phyloP scores from a whole-genome alignment of 2,888 invertebrate species.

The Macrophya alboannulata region DNA sequence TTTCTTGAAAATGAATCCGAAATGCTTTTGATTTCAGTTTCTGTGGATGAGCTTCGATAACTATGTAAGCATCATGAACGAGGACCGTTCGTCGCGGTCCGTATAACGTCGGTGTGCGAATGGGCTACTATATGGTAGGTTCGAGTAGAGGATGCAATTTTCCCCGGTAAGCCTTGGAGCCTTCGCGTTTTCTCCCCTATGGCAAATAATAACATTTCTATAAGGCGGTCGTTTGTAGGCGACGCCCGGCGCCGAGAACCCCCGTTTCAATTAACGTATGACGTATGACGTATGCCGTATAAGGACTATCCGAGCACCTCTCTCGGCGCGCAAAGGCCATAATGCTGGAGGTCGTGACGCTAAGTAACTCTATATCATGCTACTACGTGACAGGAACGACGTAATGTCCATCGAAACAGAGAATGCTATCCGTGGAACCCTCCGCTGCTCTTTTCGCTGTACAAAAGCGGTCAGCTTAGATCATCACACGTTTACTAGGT shows the following conservation, averaged over 20 bases:
- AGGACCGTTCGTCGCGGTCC: slow-evolving; percentile 21
- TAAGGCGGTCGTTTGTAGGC: slow-evolving; percentile 80
- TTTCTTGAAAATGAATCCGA: slow-evolving; percentile 9
- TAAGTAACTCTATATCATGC: slow-evolving; percentile 80
- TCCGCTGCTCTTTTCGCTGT: background rate
- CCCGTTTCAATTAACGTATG: slow-evolving; percentile 80
- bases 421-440: slow-evolving; percentile 18
- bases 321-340: slow-evolving; percentile 73
- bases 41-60: background rate
- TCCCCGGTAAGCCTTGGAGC: slow-evolving; percentile 69
- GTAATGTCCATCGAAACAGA: slow-evolving; percentile 52
- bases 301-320: slow-evolving; percentile 68
- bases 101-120: background rate
- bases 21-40: background rate
- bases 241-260: slow-evolving; percentile 75
- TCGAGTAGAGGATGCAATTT: slow-evolving; percentile 70
- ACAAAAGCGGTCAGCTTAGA: background rate
- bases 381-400: slow-evolving; percentile 75
- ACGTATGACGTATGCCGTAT: slow-evolving; percentile 80
- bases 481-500: background rate
- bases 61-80: background rate
- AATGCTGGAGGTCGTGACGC: slow-evolving; percentile 74
- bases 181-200: slow-evolving; percentile 61
- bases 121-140: background rate
- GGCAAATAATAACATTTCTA: slow-evolving; percentile 80